Evolutionary conservation across 1,140 invertebrate species (phyloP).

Genomic region (Samia ricini): DNA sequence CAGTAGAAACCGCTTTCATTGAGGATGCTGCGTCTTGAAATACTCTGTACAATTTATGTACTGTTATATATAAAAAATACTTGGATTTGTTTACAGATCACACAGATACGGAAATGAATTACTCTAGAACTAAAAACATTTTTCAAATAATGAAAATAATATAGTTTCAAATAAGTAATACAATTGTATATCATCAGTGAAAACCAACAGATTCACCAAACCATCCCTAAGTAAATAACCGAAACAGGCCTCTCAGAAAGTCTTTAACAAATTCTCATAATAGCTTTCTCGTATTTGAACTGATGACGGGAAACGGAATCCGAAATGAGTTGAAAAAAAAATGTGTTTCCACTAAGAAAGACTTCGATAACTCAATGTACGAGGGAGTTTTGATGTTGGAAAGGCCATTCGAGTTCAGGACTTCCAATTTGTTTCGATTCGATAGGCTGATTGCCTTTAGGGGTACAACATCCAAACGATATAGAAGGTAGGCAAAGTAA

Average conservation of each 20-base stretch:
- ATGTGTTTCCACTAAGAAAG: slow-evolving; percentile 16
- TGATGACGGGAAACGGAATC: slow-evolving; percentile 20
- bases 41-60: no score
- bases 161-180: no score
- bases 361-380: slow-evolving; percentile 31
- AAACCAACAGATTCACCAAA: neutral
- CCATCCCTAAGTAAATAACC: neutral
- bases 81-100: no score
- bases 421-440: slow-evolving; percentile 24
- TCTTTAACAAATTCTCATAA: slow-evolving; percentile 10
- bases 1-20: no score
- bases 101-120: no score
- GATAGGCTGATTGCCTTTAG: slow-evolving; percentile 24
- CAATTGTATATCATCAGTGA: neutral
- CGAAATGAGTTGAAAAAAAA: slow-evolving; percentile 19
- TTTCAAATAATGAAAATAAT: no score
- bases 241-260: neutral
- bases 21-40: no score
- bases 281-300: slow-evolving; percentile 14
- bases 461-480: slow-evolving; percentile 2
- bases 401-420: slow-evolving; percentile 17
- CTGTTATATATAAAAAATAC: no score
- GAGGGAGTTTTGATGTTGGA: slow-evolving; percentile 14
- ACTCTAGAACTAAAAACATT: no score
- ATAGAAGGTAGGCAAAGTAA: neutral